Conservation (phyloP, 1,140 invertebrate species). For the Zelostemma sp. region DNA sequence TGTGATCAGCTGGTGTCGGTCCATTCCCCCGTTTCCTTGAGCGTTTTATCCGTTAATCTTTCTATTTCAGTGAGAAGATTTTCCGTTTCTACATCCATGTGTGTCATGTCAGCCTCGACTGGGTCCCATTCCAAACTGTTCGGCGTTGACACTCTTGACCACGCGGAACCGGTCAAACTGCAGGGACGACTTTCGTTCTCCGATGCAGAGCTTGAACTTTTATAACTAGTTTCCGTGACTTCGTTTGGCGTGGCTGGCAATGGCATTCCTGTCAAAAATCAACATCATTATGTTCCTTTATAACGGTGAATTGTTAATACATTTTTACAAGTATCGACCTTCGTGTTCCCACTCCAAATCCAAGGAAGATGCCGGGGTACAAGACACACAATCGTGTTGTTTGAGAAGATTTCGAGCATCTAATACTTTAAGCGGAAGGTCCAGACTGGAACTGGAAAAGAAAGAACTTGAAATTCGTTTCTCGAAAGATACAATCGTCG, state of each 20-base stretch:
- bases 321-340: conserved; percentile 43
- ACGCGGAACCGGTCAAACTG: conserved; percentile 65
- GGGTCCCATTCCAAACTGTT: conserved; percentile 74
- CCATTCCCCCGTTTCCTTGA: conserved; percentile 71
- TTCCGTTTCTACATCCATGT: conserved; percentile 69
- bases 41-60: conserved; percentile 68
- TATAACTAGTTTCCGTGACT: conserved; percentile 33
- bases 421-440: conserved; percentile 68
- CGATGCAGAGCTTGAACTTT: conserved; percentile 49
- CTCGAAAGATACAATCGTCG: background rate
- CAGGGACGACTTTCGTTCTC: conserved; percentile 56
- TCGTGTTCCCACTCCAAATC: conserved; percentile 76
- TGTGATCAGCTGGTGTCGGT: conserved; percentile 57
- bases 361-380: conserved; percentile 72
- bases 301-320: background rate
- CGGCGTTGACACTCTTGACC: conserved; percentile 71
- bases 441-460: conserved; percentile 60
- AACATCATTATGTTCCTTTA: too few species aligned
- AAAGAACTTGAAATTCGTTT: background rate
- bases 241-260: conserved; percentile 37
- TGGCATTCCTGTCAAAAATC: conserved; percentile 53
- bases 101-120: conserved; percentile 66
- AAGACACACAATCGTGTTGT: conserved; percentile 59
- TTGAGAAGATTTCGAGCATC: conserved; percentile 68
- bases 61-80: conserved; percentile 71